phyloP scores from a whole-genome alignment of 2,797 vertebrate genomes.

The Tenualosa thibaudeaui region DNA sequence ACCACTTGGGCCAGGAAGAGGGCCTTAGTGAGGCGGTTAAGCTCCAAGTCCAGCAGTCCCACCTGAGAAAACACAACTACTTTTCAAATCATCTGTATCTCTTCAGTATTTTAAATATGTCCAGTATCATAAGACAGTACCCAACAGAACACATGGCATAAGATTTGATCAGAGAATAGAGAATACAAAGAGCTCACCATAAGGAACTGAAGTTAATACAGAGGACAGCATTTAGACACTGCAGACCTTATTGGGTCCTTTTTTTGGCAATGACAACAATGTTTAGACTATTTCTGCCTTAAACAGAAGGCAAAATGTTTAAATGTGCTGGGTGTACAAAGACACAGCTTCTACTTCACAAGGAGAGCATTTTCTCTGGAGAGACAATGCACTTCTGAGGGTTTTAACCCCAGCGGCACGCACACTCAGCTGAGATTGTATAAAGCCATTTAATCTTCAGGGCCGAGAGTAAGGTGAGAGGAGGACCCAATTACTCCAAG shows the following conservation, averaged over 20 bases:
- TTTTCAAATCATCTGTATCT: background rate
- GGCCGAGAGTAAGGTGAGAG: conserved; percentile 79
- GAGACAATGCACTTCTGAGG: conserved; percentile 88
- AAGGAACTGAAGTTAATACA: background rate
- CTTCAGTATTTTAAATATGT: background rate
- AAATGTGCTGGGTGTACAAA: conserved; percentile 97
- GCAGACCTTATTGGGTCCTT: background rate
- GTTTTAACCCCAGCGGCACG: conserved; percentile 52
- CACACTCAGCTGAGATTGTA: conserved; percentile 76
- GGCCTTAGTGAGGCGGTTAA: conserved; percentile 95
- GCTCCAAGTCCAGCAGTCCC: conserved; percentile 90
- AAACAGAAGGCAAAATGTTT: conserved; percentile 94
- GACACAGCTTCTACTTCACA: conserved; percentile 88
- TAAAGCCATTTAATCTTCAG: conserved; percentile 98
- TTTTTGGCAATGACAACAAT: background rate
- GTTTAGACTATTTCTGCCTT: conserved; percentile 74
- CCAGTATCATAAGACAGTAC: too few species aligned
- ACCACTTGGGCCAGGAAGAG: conserved; percentile 91
- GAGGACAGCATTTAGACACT: background rate
- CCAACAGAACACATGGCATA: background rate
- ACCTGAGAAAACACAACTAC: conserved; percentile 69
- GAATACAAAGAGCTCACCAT: background rate
- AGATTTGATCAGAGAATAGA: background rate
- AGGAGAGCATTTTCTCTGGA: conserved; percentile 75
- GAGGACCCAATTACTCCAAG: conserved; percentile 97